Evolutionary conservation across 2,888 invertebrate genomes (phyloP), one percentile per base, ranked within the genome.

Genomic region (Sclerodermus sp.): DNA sequence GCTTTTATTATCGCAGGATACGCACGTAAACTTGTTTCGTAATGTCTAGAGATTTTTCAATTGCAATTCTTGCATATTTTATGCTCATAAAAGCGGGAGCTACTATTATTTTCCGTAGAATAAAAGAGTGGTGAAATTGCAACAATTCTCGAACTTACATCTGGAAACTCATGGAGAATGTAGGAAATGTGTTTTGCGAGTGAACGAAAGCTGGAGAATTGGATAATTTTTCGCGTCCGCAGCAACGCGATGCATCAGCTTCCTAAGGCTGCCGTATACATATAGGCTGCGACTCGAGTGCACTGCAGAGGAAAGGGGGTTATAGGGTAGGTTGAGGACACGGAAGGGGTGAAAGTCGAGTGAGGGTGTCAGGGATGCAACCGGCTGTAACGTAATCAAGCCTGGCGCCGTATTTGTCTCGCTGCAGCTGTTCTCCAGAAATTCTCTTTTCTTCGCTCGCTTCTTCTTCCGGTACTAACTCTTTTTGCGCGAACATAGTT

Each of bases 371-470:
- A 45, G 49, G 45, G 46, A 57, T 48, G 45, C 57, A 64, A 52
- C 55, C 56, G 47, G 52, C 54, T 60, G 62, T 59, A 58, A 54
- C 54, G 53, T 57, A 58, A 60, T 55, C 51, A 58, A 57, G 47
- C 58, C 60, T 55, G 53, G 55, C 55, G 53, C 47, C 49, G 57
- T 57, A 59, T 62, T 63, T 63, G 58, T 60, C 58, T 62, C 45
- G 44, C 46, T 43, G 47, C 48, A 57, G 53, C 55, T 49, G 57
- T 57, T 60, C 57, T 54, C 44, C 53, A 42, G 40, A 51, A 42
- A 49, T 47, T 41, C 18, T 15, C 10, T 42, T 10, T 16, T 30
- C 31, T 16, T 32, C 31, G 18, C 45, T 31, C 32, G 45, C 42
- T 34, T 52, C 52, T 32, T 44, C 40, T 29, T 47, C 42, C 9